Base-by-base conservation (phyloP, 2,888 invertebrate species). In the Rotaria macrura region DNA sequence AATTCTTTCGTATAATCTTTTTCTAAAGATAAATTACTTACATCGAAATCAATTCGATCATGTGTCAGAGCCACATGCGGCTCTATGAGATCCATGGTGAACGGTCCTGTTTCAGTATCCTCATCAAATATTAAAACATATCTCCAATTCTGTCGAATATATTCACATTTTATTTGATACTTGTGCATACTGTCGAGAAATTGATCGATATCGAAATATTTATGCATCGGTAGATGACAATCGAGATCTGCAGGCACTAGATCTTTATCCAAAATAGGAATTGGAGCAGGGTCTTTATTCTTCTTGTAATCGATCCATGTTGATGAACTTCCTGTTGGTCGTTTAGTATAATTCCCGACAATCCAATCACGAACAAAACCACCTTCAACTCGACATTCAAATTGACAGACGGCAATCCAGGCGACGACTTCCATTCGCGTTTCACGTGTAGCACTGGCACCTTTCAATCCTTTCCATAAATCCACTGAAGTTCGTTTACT, bases 1-100 rank as follows among this genome's bases (percentile, higher is more conserved):
- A 79, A 43, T 79, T 79, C 79, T 79, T 79, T 79, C 34, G 79
- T 79, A 79, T 79, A 79, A 79, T 79, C 43, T 43, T 79, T 79
- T 79, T 79, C 79, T 43, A 79, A 43, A 43, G 79, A 79, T 25
- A 79, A n/a, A 79, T 79, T 79, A 43, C 79, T 79, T 43, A 79
- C 79, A 79, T 79, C 79, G 12, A 79, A 79, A 79, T 79, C 79
- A 43, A 79, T 79, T n/a, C 79, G 25, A 79, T 79, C 79, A 43
- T 79, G 79, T n/a, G 79, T 79, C 25, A 79, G 10, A 12, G 43
- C 79, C 43, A 79, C 43, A 79, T 79, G 79, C 10, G 79, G 79
- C 43, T 79, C 79, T 12, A 79, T 79, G 43, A 79, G 43, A 79
- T 79, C 79, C 79, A 79, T 79, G 20, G 79, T 79, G 20, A 79